phyloP scores from a whole-genome alignment of 2,113 vertebrate species.

The Cervus canadensis region DNA sequence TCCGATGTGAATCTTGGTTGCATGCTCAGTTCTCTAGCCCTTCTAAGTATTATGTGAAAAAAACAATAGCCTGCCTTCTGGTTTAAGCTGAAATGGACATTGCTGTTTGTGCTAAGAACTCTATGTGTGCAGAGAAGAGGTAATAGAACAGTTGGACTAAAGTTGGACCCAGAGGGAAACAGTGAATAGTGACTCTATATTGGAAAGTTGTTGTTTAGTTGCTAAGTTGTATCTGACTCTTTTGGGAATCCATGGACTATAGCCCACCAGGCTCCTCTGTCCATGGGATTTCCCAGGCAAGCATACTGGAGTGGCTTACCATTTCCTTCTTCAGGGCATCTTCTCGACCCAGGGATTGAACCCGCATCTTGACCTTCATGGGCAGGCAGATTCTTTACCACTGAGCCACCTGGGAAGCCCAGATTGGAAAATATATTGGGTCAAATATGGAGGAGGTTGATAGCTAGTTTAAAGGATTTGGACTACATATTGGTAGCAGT shows the following conservation, averaged over 20 bases:
- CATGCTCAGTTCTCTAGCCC: not conserved
- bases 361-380: not conserved
- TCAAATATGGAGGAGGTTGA: not conserved
- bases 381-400: not conserved
- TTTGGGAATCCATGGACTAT: not conserved
- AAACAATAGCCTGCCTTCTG: not conserved
- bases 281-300: not conserved
- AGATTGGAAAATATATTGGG: not conserved
- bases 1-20: not conserved
- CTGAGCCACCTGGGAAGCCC: not conserved
- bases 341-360: not conserved
- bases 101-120: not conserved
- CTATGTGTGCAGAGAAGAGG: not conserved
- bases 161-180: not conserved
- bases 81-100: not conserved
- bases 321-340: not conserved
- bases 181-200: not conserved
- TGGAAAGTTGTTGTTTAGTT: not conserved
- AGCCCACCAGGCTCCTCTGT: not conserved
- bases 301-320: not conserved
- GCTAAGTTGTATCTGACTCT: not conserved
- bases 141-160: not conserved
- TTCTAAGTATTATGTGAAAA: not conserved
- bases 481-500: not conserved
- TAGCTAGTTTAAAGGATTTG: not conserved